Evolutionary conservation across 2,888 invertebrate species (phyloP).

Genomic region (Campoletis raptor): DNA sequence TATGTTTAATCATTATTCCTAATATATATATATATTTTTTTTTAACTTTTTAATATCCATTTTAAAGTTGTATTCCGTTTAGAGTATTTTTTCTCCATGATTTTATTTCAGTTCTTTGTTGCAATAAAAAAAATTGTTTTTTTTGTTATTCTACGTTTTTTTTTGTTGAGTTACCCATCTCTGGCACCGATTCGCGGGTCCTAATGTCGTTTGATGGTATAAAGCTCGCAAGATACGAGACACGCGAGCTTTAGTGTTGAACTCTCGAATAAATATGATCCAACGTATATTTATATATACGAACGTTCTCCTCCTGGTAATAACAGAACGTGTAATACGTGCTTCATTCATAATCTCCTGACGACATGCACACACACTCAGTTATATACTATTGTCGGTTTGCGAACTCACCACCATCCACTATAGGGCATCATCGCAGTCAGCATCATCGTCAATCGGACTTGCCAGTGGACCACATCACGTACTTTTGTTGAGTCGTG

Average conservation of each 20-base stretch:
- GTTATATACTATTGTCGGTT: constrained; percentile 48
- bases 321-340: constrained; percentile 70
- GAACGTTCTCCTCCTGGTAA: constrained; percentile 61
- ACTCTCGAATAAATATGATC: constrained; percentile 28
- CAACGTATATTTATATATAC: constrained; percentile 17
- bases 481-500: constrained; percentile 73
- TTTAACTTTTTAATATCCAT: neutral
- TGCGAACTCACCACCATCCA: constrained; percentile 71
- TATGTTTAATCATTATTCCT: neutral
- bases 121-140: neutral
- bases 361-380: constrained; percentile 51
- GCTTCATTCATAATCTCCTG: constrained; percentile 70
- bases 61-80: neutral
- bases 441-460: constrained; percentile 52
- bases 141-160: neutral
- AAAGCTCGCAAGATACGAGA: constrained; percentile 57
- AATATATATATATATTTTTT: neutral
- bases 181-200: constrained; percentile 46
- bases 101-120: neutral
- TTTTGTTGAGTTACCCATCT: neutral
- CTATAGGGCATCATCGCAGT: constrained; percentile 36
- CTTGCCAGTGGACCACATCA: constrained; percentile 43
- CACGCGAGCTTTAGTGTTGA: constrained; percentile 27
- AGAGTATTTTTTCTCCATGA: neutral
- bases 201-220: constrained; percentile 18